Percentiles rank a stretch among this genome's conserved stretches.
Evolutionary conservation across 1,140 invertebrate species (phyloP).

Genomic region (Drosophila sp.): DNA sequence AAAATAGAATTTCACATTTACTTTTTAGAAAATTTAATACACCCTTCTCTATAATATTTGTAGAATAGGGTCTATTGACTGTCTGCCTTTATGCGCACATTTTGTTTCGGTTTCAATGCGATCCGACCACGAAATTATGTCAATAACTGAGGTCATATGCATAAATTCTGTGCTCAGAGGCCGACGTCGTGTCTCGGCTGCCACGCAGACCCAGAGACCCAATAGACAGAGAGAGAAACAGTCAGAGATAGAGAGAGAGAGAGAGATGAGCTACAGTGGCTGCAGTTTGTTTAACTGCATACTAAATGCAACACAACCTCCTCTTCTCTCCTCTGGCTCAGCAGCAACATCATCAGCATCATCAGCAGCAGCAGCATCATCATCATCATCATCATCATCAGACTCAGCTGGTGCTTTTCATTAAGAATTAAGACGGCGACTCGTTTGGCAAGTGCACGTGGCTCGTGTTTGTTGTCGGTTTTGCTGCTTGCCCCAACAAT

Average conservation of each 20-base stretch:
- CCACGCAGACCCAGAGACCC: conserved; percentile 71
- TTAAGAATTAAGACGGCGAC: conserved; percentile 53
- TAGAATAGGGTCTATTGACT: not conserved
- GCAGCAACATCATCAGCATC: not conserved
- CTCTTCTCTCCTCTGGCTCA: not conserved
- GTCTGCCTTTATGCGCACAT: conserved; percentile 51
- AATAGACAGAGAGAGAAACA: conserved; percentile 38
- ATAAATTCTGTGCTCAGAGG: conserved; percentile 63
- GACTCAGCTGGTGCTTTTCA: conserved; percentile 50
- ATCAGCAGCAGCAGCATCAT: not conserved
- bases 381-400: not conserved
- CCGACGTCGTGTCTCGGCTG: conserved; percentile 52
- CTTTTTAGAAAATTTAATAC: not conserved
- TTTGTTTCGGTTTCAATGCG: conserved; percentile 70
- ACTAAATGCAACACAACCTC: conserved; percentile 52
- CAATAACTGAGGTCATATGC: conserved; percentile 81
- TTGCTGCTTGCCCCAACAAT: conserved; percentile 17
- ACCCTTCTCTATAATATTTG: not conserved
- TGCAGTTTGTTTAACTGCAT: conserved; percentile 62
- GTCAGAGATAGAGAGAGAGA: not conserved
- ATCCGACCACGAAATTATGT: conserved; percentile 75
- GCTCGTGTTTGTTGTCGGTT: conserved; percentile 55
- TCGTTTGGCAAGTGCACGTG: conserved; percentile 71
- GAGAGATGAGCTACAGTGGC: conserved; percentile 4
- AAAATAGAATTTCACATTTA: no score